These are phyloP conservation scores for Pterocles orientalis DNA, from an alignment of 2,113 vertebrate species.

Conservation along the genomic window DNA sequence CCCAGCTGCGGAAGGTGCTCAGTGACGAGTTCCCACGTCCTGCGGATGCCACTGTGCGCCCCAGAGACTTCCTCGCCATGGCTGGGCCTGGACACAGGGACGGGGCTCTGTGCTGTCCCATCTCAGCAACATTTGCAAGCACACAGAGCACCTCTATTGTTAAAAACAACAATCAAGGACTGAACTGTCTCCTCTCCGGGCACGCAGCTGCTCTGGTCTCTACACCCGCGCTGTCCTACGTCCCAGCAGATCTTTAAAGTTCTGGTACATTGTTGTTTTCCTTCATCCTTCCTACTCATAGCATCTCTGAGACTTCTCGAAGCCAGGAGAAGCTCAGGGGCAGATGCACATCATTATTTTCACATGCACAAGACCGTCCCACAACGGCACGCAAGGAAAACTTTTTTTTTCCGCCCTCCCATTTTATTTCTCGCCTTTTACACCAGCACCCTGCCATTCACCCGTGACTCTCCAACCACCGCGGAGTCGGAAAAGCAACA, in stretches of 20 bases:
- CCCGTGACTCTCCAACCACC: accelerated
- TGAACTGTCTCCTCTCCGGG: neutral
- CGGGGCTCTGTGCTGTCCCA: accelerated
- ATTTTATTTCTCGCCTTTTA: accelerated
- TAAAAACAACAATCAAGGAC: accelerated
- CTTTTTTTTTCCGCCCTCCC: accelerated
- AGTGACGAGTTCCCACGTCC: accelerated
- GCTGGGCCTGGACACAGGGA: accelerated
- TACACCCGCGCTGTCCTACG: accelerated
- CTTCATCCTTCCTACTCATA: neutral
- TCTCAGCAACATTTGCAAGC: too few relatives aligned
- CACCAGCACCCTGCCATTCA: neutral
- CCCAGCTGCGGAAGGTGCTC: accelerated
- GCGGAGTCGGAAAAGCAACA: neutral
- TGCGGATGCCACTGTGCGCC: neutral
- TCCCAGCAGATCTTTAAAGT: neutral
- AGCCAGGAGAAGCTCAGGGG: neutral
- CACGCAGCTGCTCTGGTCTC: neutral
- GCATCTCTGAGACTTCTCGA: neutral
- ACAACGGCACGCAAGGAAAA: neutral
- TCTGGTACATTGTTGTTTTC: accelerated
- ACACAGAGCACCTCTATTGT: accelerated
- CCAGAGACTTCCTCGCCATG: accelerated
- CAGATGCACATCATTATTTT: neutral
- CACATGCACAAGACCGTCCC: accelerated